Evolutionary conservation across 2,888 invertebrate species (phyloP), one percentile per base, ranked within the genome.

Genomic region (Athalia cordata): DNA sequence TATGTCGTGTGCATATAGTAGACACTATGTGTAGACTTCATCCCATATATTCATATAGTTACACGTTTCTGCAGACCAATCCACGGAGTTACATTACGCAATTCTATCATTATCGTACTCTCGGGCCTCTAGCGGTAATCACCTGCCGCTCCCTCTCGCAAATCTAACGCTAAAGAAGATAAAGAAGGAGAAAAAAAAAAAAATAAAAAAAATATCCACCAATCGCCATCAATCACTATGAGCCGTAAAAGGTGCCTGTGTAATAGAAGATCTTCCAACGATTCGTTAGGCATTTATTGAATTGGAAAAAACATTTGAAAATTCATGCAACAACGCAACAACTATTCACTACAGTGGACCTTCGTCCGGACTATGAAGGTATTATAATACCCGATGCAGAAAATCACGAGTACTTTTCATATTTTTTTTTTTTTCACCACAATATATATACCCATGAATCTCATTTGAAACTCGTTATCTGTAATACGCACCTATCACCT

Each of bases 201-300:
- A 29, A 29, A 29, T 2, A 29, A 29, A 29, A 79, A 77, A 86
- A 87, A 86, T 86, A 84, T 85, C 79, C 81, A 57, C 83, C 84
- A 84, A 85, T 86, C 87, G 83, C 85, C 86, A 87, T 87, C 86
- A 87, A 87, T 87, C 87, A 87, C 81, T 79, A 78, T 81, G 86
- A 87, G 87, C 87, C 84, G 85, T 86, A 86, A 85, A 87, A 76
- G 77, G 82, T 79, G 80, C 76, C 81, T 29, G 80, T 81, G 80
- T 79, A 79, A 79, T 77, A 78, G 80, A 79, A 77, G 75, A 78
- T 72, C 50, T 75, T 57, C 11, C 52, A 72, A 47, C 29, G 57
- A 72, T 72, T 72, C 59, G 45, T 59, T 72, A 59, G 59, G n/a
- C 72, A 15, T 29, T 29, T 29, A 29, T 29, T 29, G 29, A 29